A percentile compares a stretch with the other conserved stretches of the same genome.
phyloP scores from a whole-genome alignment of 2,113 vertebrate genomes.

The Agapornis roseicollis region DNA sequence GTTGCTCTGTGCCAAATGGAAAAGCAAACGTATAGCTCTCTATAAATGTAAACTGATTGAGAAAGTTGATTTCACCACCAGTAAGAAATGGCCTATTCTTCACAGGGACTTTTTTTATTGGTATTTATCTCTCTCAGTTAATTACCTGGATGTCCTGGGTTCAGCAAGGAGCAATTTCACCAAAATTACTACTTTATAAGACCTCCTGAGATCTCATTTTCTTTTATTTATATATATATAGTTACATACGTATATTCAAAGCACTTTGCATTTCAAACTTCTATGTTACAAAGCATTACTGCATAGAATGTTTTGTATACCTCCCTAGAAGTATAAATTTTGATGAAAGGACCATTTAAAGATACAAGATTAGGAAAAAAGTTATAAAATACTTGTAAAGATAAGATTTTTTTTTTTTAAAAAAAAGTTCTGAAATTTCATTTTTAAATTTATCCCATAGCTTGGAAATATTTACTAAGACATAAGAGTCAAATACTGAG shows the following conservation, averaged over 20 bases:
- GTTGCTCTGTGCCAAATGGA: neutral
- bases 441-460: neutral
- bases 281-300: neutral
- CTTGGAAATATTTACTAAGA: neutral
- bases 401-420: neutral
- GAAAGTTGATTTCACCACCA: neutral
- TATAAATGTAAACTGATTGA: neutral
- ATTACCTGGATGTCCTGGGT: neutral
- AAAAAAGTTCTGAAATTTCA: neutral
- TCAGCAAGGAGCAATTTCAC: neutral
- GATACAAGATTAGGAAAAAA: neutral
- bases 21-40: neutral
- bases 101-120: neutral
- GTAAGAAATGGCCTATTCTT: neutral
- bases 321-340: neutral
- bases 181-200: neutral
- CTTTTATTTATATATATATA: neutral
- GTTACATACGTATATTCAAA: neutral
- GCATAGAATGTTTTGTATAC: neutral
- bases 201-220: neutral
- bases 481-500: neutral
- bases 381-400: neutral
- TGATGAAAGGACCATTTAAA: neutral
- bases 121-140: neutral
- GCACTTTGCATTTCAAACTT: neutral